A percentile compares a stretch with the other conserved stretches of the same genome.
Evolutionary conservation across 1,140 invertebrate species (phyloP).

Genomic region (Drosophila seguyi): DNA sequence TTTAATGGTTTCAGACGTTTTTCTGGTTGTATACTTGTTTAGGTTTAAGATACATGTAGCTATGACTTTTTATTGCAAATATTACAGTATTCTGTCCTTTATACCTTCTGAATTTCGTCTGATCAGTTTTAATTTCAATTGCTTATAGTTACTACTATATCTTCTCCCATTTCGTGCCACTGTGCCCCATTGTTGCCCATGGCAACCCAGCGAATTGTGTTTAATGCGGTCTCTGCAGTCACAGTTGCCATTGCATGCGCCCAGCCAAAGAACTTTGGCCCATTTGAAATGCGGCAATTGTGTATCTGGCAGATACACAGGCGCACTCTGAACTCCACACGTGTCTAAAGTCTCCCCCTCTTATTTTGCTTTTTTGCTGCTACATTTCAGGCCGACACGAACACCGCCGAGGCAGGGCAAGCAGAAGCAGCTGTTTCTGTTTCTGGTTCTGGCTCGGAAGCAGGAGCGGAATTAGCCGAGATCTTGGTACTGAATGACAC

Average conservation of each 20-base stretch:
- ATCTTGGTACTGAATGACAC: slow-evolving; percentile 82
- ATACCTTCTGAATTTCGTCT: background rate
- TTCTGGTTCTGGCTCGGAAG: slow-evolving; percentile 27
- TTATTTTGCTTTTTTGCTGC: slow-evolving; percentile 10
- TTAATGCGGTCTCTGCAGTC: slow-evolving; percentile 50
- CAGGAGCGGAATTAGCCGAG: slow-evolving; percentile 68
- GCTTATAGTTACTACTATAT: no score
- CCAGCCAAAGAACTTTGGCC: slow-evolving; percentile 56
- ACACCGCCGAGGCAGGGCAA: slow-evolving; percentile 45
- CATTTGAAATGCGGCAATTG: slow-evolving; percentile 62
- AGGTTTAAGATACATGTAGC: background rate
- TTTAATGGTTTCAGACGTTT: background rate
- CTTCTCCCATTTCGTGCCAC: no score
- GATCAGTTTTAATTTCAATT: background rate
- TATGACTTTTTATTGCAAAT: background rate
- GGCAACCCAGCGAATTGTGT: slow-evolving; percentile 54
- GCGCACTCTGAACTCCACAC: slow-evolving; percentile 66
- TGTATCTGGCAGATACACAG: slow-evolving; percentile 52
- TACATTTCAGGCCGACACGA: slow-evolving; percentile 48
- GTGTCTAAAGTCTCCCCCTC: slow-evolving; percentile 47
- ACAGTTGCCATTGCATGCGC: slow-evolving; percentile 30
- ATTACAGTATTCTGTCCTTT: no score
- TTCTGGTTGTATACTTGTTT: background rate
- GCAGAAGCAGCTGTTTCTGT: slow-evolving; percentile 52
- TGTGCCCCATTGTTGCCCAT: slow-evolving; percentile 22